These are phyloP conservation scores for Neosilurus hyrtlii DNA, from an alignment of 2,797 vertebrate species.

Conservation along the genomic window DNA sequence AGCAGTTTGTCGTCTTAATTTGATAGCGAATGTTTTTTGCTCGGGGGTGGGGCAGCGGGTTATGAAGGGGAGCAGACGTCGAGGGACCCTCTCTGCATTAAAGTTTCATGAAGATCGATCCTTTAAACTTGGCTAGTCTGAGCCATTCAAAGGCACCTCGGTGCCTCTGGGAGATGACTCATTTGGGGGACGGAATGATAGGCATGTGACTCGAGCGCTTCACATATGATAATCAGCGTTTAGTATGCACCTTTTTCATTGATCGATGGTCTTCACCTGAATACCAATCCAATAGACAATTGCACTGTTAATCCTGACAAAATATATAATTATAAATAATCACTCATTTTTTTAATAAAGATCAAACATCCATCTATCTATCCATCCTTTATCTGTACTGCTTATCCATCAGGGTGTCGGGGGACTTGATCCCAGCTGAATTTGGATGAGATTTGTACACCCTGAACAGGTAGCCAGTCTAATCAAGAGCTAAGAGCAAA, in stretches of 20 bases:
- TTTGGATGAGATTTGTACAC: too few species aligned
- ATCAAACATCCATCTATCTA: neutral
- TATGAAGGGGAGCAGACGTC: slow-evolving; percentile 18
- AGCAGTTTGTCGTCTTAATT: slow-evolving; percentile 33
- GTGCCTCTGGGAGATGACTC: slow-evolving; percentile 39
- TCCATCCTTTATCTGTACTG: too few species aligned
- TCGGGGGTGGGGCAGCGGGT: neutral
- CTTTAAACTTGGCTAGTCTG: slow-evolving; percentile 28
- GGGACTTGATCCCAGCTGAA: too few species aligned
- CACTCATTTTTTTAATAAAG: neutral
- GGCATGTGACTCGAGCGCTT: slow-evolving; percentile 7
- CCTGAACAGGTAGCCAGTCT: too few species aligned
- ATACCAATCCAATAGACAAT: neutral
- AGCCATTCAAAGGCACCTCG: slow-evolving; percentile 33
- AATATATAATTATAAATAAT: neutral
- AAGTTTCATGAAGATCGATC: slow-evolving; percentile 54
- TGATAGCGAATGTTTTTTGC: slow-evolving; percentile 29
- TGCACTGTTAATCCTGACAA: neutral
- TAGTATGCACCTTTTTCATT: neutral
- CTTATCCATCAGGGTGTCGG: too few species aligned
- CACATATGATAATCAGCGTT: slow-evolving; percentile 19
- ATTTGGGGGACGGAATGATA: neutral
- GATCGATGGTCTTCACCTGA: neutral
- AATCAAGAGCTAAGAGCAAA: too few species aligned
- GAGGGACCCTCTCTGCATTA: slow-evolving; percentile 44